phyloP scores from a whole-genome alignment of 1,140 invertebrate species.

The Andricus grossulariae region DNA sequence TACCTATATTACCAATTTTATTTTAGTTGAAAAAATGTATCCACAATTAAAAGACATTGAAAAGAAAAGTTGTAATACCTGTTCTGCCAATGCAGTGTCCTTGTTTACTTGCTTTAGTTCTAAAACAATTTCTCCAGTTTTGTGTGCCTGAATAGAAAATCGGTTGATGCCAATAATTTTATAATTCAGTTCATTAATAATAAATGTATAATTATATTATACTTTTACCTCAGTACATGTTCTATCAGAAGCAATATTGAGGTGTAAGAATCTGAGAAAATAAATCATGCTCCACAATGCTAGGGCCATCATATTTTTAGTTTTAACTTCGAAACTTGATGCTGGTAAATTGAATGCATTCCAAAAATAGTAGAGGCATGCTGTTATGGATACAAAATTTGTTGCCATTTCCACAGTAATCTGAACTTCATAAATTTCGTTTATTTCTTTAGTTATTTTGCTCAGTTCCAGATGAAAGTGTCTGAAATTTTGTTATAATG shows the following conservation, averaged over 20 bases:
- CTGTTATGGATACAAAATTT: conserved; percentile 17
- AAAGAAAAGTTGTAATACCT: neutral
- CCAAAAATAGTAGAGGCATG: neutral
- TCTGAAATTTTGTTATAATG: conserved; percentile 24
- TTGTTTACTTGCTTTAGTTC: neutral
- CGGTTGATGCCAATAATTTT: neutral
- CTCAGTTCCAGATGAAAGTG: conserved; percentile 21
- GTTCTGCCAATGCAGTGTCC: neutral
- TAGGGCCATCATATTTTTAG: neutral
- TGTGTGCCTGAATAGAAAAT: neutral
- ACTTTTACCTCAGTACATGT: conserved; percentile 26
- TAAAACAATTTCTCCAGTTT: neutral
- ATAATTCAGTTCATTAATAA: neutral
- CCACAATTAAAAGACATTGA: too few species aligned
- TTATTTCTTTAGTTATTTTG: neutral
- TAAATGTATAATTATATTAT: neutral
- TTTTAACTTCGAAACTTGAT: neutral
- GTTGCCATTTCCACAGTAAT: conserved; percentile 23
- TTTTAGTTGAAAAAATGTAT: too few species aligned
- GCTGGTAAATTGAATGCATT: neutral
- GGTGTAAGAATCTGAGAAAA: neutral
- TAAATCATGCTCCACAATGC: neutral
- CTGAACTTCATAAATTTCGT: neutral
- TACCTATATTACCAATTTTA: too few species aligned
- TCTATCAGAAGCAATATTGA: conserved; percentile 24